phyloP scores from a whole-genome alignment of 2,113 vertebrate species.

The Perca fluviatilis region DNA sequence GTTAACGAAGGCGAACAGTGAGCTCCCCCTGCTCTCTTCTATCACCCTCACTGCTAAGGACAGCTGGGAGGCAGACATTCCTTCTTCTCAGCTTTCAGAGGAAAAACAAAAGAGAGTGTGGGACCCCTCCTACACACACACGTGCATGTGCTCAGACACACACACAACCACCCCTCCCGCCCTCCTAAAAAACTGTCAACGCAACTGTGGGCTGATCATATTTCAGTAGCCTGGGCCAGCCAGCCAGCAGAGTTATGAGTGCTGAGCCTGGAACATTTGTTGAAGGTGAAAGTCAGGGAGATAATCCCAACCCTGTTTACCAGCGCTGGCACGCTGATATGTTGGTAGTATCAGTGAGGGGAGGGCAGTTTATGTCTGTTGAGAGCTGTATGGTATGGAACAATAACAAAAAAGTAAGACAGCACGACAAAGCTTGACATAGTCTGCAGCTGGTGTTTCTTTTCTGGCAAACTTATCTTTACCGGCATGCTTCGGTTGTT shows the following conservation, averaged over 20 bases:
- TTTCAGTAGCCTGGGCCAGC: constrained; percentile 61
- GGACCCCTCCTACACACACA: constrained; percentile 71
- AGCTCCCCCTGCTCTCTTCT: constrained; percentile 58
- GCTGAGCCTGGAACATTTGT: constrained; percentile 51
- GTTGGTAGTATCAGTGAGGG: constrained; percentile 8
- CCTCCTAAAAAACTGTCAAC: constrained; percentile 59
- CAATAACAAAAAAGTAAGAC: too few species aligned
- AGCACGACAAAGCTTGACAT: neutral
- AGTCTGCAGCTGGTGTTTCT: constrained; percentile 24
- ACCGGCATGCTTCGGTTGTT: neutral
- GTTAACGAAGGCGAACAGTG: constrained; percentile 58
- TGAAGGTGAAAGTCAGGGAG: constrained; percentile 74
- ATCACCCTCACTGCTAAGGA: constrained; percentile 65
- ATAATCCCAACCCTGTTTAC: constrained; percentile 49
- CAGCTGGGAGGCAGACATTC: constrained; percentile 85
- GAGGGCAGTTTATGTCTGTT: constrained; percentile 3
- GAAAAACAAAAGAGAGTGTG: constrained; percentile 79
- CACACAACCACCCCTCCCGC: constrained; percentile 7
- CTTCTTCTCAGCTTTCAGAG: constrained; percentile 81
- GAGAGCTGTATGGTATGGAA: neutral
- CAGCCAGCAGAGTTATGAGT: constrained; percentile 45
- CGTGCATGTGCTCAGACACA: constrained; percentile 70
- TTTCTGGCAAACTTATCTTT: constrained; percentile 12
- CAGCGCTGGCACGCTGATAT: constrained; percentile 21
- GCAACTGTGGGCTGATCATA: constrained; percentile 71